Evolutionary conservation across 2,888 invertebrate species (phyloP).

Genomic region (Lepidochrysops patricia): DNA sequence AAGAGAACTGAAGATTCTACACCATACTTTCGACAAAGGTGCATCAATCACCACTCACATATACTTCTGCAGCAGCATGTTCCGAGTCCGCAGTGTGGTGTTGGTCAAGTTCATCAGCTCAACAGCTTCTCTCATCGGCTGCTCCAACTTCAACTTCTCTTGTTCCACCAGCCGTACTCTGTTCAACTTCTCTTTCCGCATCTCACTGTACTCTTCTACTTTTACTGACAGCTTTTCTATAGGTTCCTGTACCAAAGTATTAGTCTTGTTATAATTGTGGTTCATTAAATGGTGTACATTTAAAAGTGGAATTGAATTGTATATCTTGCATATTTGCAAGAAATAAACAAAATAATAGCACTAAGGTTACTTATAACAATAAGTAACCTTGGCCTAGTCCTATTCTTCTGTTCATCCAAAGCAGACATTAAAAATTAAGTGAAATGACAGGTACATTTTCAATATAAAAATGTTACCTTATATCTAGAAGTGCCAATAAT

Average conservation of each 20-base stretch:
- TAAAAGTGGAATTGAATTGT: too few relatives aligned
- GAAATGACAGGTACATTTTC: too few relatives aligned
- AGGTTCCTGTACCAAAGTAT: conserved; percentile 75
- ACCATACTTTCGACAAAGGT: too few relatives aligned
- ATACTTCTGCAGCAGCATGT: conserved; percentile 81
- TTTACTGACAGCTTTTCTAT: conserved; percentile 81
- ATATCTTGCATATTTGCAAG: too few relatives aligned
- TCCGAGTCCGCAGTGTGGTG: conserved; percentile 77
- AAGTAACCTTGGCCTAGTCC: too few relatives aligned
- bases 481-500: conserved; percentile 94
- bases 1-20: too few relatives aligned
- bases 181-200: conserved; percentile 86
- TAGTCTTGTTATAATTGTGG: too few relatives aligned
- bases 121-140: conserved; percentile 85
- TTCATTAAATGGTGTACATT: too few relatives aligned
- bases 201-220: conserved; percentile 83
- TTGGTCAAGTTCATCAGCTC: conserved; percentile 88
- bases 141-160: conserved; percentile 85
- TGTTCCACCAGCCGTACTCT: conserved; percentile 85
- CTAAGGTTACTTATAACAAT: too few relatives aligned
- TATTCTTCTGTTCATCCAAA: too few relatives aligned
- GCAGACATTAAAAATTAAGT: too few relatives aligned
- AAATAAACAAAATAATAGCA: too few relatives aligned
- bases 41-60: conserved; percentile 64
- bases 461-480: conserved; percentile 69